Evolutionary conservation across 1,140 invertebrate species (phyloP), one percentile per base, ranked within the genome.

Genomic region (Formica selysi): DNA sequence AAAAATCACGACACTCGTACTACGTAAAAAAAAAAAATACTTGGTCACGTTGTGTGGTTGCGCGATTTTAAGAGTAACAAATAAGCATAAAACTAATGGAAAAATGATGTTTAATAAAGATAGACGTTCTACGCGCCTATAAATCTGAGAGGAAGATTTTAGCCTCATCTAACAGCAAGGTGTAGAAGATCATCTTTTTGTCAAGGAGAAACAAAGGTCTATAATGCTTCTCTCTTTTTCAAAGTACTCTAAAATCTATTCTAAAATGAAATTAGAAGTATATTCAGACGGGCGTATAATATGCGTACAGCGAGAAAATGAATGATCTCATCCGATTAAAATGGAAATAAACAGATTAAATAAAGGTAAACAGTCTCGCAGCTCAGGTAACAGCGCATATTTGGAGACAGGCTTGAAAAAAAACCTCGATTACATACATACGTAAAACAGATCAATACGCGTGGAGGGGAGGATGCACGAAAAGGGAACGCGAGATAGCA

Each of bases 371-470:
- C 5, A 29, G 10, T 32, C 3, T 44, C 65, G 32, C 10, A 2
- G 48, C 13, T 51, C 48, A 19, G 44, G 44, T 11, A 11, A 51
- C 13, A 51, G 48, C 16, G 36, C 13, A 29, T 32, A 29, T 41
- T 26, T 62, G 22, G 38, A 22, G 26, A 2, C 1, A 41, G 41
- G 29, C 7, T 61, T 3, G 22, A 13, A 48, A 51, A 19, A 51
- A 48, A 32, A 41, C n/a, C 22, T 68, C 32, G 76, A 44, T 70
- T 29, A 16, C 44, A 54, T 13, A 51, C 16, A 19, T 51, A 19
- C 44, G 29, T 11, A 48, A 38, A 8, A 19, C 61, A 70, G 32
- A 80, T 80, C 76, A n/a, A 80, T 80, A 80, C 76, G 13, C 32
- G 62, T 22, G 44, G 41, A 48, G n/a, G 29, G 61, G 16, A 51